Conservation (phyloP, 1,140 invertebrate genomes). For the Aphaenogaster floridana region DNA sequence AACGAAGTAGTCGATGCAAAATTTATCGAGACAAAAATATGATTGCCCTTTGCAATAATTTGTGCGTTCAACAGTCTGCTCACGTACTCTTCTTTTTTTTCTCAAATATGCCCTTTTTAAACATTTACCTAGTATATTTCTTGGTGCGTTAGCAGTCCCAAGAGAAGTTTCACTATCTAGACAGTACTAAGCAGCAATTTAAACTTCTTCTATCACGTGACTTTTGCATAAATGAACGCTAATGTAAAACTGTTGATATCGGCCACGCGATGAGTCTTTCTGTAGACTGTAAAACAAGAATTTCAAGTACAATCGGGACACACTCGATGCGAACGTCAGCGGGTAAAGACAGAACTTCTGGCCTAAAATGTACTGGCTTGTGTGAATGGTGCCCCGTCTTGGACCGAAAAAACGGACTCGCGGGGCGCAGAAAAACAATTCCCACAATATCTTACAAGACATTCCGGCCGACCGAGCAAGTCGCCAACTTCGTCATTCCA, state of each 20-base stretch:
- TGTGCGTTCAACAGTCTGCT: conserved; percentile 59
- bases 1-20: conserved; percentile 27
- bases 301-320: background rate
- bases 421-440: conserved; percentile 85
- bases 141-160: background rate
- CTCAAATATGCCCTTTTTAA: conserved; percentile 41
- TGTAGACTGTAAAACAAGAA: background rate
- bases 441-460: conserved; percentile 83
- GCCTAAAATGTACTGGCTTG: conserved; percentile 81
- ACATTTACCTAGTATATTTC: conserved; percentile 11
- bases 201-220: conserved; percentile 49
- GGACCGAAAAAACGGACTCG: conserved; percentile 66
- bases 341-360: conserved; percentile 73
- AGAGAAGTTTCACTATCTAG: conserved; percentile 18
- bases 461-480: conserved; percentile 75
- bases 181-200: conserved; percentile 41
- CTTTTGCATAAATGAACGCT: conserved; percentile 15
- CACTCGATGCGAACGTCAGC: conserved; percentile 6
- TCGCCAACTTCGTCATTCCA: conserved; percentile 60
- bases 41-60: conserved; percentile 60
- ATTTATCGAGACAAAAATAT: conserved; percentile 58
- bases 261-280: background rate
- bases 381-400: conserved; percentile 77
- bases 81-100: conserved; percentile 13
- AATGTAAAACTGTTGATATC: background rate